A percentile compares a stretch with the other conserved stretches of the same genome.
Conservation (phyloP, 2,797 vertebrate genomes). For the Calcarius lapponicus region DNA sequence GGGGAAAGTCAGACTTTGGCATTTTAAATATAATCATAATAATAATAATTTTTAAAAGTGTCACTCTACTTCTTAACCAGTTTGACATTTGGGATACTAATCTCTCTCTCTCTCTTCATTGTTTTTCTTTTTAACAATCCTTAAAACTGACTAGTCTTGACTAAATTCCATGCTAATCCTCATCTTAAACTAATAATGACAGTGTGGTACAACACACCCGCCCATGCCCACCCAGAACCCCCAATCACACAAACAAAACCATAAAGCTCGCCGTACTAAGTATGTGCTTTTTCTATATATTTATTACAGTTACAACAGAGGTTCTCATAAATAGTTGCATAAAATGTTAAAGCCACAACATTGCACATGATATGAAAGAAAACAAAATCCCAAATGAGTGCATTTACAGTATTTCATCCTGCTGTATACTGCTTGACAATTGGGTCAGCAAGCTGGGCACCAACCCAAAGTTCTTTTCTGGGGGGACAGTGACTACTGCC, state of each 20-base stretch:
- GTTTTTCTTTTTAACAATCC: slow-evolving; percentile 43
- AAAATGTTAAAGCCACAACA: slow-evolving; percentile 99
- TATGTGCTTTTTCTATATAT: slow-evolving; percentile 96
- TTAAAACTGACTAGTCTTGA: slow-evolving; percentile 69
- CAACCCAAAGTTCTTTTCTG: slow-evolving; percentile 57
- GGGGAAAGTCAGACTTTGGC: slow-evolving; percentile 79
- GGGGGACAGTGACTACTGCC: slow-evolving; percentile 59
- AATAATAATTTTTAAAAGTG: slow-evolving; percentile 62
- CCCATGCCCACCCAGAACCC: slow-evolving; percentile 37
- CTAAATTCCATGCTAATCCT: slow-evolving; percentile 67
- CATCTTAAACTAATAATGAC: slow-evolving; percentile 78
- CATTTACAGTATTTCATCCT: slow-evolving; percentile 93
- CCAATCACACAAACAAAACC: slow-evolving; percentile 79
- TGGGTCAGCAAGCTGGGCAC: slow-evolving; percentile 69
- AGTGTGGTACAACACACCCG: slow-evolving; percentile 75
- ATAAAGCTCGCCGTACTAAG: slow-evolving; percentile 92
- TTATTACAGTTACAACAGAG: slow-evolving; percentile 99
- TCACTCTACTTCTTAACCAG: slow-evolving; percentile 69
- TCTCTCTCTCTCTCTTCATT: background rate
- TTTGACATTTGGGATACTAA: slow-evolving; percentile 68
- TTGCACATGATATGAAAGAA: slow-evolving; percentile 97
- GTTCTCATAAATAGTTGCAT: slow-evolving; percentile 99
- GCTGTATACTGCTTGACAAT: slow-evolving; percentile 79
- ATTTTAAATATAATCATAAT: slow-evolving; percentile 77
- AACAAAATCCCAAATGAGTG: slow-evolving; percentile 91